Conservation (phyloP, 2,113 vertebrate species). For the Corythornis cristatus region DNA sequence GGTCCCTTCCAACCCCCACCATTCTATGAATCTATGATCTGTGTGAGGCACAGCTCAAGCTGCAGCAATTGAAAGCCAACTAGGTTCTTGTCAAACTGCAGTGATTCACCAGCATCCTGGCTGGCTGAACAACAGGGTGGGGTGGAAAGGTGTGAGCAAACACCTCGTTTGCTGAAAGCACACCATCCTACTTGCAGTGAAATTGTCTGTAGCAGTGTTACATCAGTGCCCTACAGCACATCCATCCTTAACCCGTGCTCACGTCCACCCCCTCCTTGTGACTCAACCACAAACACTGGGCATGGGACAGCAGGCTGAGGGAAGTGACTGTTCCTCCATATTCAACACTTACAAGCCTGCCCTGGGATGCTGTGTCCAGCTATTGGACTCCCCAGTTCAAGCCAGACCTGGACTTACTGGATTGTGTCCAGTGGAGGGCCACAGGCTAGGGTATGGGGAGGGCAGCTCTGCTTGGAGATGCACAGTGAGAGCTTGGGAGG, state of each 20-base stretch:
- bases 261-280: background rate
- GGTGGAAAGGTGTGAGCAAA: background rate
- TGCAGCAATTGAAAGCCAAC: background rate
- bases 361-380: background rate
- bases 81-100: background rate
- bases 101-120: conserved; percentile 18
- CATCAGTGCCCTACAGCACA: conserved; percentile 10
- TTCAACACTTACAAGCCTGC: background rate
- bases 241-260: background rate
- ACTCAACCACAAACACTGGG: background rate
- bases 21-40: too few relatives aligned
- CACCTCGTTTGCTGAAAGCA: conserved; percentile 3
- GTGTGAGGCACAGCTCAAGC: background rate
- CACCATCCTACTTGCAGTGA: background rate
- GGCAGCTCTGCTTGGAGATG: background rate
- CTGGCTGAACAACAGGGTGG: conserved; percentile 24
- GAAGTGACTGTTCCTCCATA: background rate
- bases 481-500: background rate
- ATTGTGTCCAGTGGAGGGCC: accelerated
- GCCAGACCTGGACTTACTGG: background rate
- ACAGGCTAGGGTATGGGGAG: background rate
- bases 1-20: too few relatives aligned
- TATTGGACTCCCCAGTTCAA: background rate
- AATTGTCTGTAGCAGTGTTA: background rate
- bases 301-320: background rate